Percentiles rank a stretch among this genome's conserved stretches.
Conservation (phyloP, 2,113 vertebrate genomes). For the Psittacula cyanocephala region DNA sequence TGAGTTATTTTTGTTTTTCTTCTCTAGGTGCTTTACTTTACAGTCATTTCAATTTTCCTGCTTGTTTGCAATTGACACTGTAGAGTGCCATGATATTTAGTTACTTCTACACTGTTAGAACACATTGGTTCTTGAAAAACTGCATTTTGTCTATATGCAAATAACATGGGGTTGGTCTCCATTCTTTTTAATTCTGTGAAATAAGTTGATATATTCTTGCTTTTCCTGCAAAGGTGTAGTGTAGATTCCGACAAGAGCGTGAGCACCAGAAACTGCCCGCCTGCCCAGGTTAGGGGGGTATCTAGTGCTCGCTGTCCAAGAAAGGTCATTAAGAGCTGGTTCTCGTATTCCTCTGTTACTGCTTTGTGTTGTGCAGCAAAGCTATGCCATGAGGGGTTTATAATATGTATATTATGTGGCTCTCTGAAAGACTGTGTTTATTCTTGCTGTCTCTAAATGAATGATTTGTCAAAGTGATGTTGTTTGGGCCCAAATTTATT, state of each 20-base stretch:
- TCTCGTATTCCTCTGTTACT: not conserved
- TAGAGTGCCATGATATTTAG: not conserved
- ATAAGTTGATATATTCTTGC: not conserved
- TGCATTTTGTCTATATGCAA: not conserved
- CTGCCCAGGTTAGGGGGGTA: not conserved
- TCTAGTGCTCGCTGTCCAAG: not conserved
- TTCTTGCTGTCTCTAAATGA: not conserved
- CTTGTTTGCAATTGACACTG: not conserved
- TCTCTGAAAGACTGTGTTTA: not conserved
- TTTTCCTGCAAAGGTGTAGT: not conserved
- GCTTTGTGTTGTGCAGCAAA: not conserved
- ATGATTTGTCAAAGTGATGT: not conserved
- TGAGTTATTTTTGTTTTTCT: accelerated
- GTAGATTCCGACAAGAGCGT: not conserved
- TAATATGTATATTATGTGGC: accelerated
- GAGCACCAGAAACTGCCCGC: not conserved
- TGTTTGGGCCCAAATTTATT: not conserved
- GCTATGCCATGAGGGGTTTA: not conserved
- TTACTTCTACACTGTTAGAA: not conserved
- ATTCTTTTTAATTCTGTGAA: not conserved
- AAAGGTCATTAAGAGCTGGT: not conserved
- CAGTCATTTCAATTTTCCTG: not conserved
- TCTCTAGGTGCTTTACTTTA: not conserved
- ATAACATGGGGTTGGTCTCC: not conserved
- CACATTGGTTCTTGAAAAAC: not conserved